Evolutionary conservation across 2,797 vertebrate genomes (phyloP), one percentile per base, ranked within the genome.

Genomic region (Stomatorhinus walkeri): DNA sequence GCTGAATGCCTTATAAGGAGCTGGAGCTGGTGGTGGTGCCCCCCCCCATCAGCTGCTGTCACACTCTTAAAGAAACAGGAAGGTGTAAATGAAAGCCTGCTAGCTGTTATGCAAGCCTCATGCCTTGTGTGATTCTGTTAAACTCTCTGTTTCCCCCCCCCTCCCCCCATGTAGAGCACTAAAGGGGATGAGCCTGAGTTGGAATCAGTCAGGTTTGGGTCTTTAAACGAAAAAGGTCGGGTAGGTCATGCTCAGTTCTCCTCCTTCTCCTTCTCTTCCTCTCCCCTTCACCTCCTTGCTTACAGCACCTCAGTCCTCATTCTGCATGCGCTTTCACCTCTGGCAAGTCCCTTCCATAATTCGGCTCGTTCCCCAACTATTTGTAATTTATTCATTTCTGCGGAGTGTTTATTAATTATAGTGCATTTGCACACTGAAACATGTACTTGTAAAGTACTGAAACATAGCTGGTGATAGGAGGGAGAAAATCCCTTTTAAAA

Each of bases 161-260:
- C 91, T 87, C 43, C 91, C 59, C 91, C 90, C 88, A 22, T 91
- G 87, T 94, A 96, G 96, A 95, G 91, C 24, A 94, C 94, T 89
- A 91, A 91, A 54, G 93, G 94, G 89, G 91, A 89, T 88, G 94
- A 91, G 91, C 92, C 94, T 92, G 93, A 94, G 87, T 92, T 93
- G 91, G 95, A 91, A 36, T 93, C 94, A n/a, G 93, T 94, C 96
- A 96, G 94, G 93, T 94, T 95, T 93, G 94, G 93, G 93, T 95
- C 96, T 94, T 94, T 97, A 94, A 95, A 95, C 94, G 95, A 97
- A 93, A 96, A 90, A 90, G 96, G 97, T 95, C 96, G 96, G 97
- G 97, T 98, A 98, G 90, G 97, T 98, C 59, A 61, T 85, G 90
- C 12, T 79, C 87, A 72, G 85, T 89, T 16, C 89, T 86, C 85